Conservation (phyloP, 2,888 invertebrate genomes). For the Automeris io region DNA sequence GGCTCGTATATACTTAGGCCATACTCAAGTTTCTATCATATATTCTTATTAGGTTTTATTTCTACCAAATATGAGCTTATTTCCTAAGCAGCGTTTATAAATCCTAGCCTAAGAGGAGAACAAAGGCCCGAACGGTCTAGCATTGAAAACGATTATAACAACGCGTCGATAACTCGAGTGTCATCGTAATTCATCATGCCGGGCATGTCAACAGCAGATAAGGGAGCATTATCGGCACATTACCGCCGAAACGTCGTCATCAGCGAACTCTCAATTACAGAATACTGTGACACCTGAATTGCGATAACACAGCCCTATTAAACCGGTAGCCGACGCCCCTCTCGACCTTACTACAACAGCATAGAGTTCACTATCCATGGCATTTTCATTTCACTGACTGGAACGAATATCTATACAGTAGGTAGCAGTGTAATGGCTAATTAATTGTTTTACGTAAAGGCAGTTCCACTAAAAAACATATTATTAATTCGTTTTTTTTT, state of each 20-base stretch:
- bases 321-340: not conserved
- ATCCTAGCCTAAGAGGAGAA: no score
- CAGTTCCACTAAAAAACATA: not conserved
- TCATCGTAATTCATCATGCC: slow-evolving; percentile 5
- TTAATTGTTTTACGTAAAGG: not conserved
- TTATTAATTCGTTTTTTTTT: no score
- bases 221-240: slow-evolving; percentile 25
- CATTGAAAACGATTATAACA: not conserved
- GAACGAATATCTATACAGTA: not conserved
- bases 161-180: not conserved
- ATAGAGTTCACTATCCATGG: not conserved
- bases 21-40: no score
- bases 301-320: slow-evolving; percentile 14
- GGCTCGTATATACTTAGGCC: no score
- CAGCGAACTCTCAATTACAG: slow-evolving; percentile 18
- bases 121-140: not conserved
- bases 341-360: not conserved
- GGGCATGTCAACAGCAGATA: slow-evolving; percentile 13
- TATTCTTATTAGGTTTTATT: no score
- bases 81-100: no score
- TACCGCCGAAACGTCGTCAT: slow-evolving; percentile 26
- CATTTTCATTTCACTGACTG: not conserved
- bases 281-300: slow-evolving; percentile 18
- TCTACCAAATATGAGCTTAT: no score
- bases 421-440: not conserved